Percentiles rank a stretch among this genome's conserved stretches.
These are phyloP conservation scores for Oxystoma pomonae DNA, from an alignment of 2,888 invertebrate species.

Conservation along the genomic window DNA sequence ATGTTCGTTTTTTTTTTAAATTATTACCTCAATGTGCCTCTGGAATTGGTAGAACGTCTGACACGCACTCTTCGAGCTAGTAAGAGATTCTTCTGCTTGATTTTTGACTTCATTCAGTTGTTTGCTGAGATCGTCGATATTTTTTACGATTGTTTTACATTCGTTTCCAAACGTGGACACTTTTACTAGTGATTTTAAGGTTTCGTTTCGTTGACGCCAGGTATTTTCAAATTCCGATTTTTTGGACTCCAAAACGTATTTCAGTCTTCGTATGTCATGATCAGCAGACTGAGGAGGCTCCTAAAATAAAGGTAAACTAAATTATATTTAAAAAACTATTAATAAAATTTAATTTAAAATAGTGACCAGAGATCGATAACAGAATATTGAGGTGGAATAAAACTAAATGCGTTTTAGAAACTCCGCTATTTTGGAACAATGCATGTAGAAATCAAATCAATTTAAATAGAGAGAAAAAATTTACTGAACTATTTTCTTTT, in stretches of 20 bases:
- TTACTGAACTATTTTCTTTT: no score
- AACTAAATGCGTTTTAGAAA: no score
- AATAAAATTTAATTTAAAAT: no score
- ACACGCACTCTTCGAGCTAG: slow-evolving; percentile 65
- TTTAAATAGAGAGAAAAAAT: no score
- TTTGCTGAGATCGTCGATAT: slow-evolving; percentile 61
- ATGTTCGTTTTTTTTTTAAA: not conserved
- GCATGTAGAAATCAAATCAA: no score
- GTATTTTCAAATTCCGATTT: slow-evolving; percentile 61
- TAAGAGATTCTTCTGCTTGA: slow-evolving; percentile 68
- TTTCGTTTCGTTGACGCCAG: slow-evolving; percentile 56
- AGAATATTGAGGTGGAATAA: no score
- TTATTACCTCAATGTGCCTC: slow-evolving; percentile 68
- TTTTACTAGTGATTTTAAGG: slow-evolving; percentile 60
- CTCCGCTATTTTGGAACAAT: no score
- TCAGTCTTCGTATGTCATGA: slow-evolving; percentile 65
- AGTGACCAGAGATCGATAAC: no score
- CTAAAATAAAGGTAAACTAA: slow-evolving; percentile 37
- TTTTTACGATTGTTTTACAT: slow-evolving; percentile 65
- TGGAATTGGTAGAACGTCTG: slow-evolving; percentile 72
- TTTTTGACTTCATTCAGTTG: slow-evolving; percentile 62
- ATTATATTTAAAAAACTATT: no score
- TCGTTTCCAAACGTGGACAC: slow-evolving; percentile 65
- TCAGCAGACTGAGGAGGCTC: slow-evolving; percentile 64
- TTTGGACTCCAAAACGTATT: slow-evolving; percentile 57